Percentiles rank a stretch among this genome's conserved stretches.
phyloP scores from a whole-genome alignment of 2,113 vertebrate genomes.

The Brienomyrus brachyistius region DNA sequence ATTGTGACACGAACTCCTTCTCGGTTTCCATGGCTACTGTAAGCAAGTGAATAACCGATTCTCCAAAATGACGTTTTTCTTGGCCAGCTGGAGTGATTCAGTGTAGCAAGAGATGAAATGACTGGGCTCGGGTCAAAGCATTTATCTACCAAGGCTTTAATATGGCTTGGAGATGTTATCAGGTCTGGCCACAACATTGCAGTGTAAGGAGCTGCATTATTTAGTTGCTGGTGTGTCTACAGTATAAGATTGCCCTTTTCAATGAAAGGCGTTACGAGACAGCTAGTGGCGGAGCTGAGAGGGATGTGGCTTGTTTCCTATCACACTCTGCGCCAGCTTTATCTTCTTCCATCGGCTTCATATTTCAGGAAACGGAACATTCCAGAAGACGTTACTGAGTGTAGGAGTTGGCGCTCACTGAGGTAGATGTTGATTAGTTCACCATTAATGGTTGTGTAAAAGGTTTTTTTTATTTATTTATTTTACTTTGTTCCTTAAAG shows the following conservation, averaged over 20 bases:
- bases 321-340: background rate
- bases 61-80: background rate
- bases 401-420: background rate
- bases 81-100: conserved; percentile 2
- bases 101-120: conserved; percentile 11
- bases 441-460: background rate
- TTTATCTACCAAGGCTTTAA: conserved; percentile 19
- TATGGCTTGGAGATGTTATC: conserved; percentile 12
- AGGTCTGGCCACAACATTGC: background rate
- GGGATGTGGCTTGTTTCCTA: background rate
- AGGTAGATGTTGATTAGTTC: background rate
- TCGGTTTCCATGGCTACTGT: background rate
- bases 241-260: background rate
- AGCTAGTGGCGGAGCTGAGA: background rate
- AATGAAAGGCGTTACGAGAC: background rate
- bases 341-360: background rate
- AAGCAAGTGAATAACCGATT: background rate
- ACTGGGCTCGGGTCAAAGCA: conserved; percentile 7
- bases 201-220: conserved; percentile 2
- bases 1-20: background rate
- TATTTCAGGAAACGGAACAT: background rate
- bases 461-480: background rate
- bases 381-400: background rate
- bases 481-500: background rate
- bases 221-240: conserved; percentile 10